These are phyloP conservation scores for Drosophila persimilis DNA, from an alignment of 1,140 invertebrate species.

Conservation along the genomic window DNA sequence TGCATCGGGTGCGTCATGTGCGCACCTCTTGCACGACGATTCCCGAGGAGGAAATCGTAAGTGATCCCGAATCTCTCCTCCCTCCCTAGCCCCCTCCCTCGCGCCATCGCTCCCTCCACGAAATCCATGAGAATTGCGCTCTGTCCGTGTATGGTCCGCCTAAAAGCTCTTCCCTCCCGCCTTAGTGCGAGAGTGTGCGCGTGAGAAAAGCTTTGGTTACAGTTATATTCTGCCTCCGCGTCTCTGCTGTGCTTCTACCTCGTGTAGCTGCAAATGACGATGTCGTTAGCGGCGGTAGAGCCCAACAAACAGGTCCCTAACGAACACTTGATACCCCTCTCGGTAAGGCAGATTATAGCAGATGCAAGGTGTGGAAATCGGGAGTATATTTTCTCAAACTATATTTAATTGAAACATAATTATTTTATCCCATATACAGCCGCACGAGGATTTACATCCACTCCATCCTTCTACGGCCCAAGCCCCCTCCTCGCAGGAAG, in stretches of 20 bases:
- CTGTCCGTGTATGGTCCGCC: slow-evolving; percentile 8
- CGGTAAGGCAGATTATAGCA: neutral
- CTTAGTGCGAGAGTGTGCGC: slow-evolving; percentile 43
- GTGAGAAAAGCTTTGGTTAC: slow-evolving; percentile 47
- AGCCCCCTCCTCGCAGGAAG: too few species aligned
- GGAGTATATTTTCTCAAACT: too few species aligned
- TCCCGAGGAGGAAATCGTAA: slow-evolving; percentile 79
- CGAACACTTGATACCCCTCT: neutral
- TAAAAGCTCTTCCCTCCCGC: slow-evolving; percentile 31
- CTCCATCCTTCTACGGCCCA: too few species aligned
- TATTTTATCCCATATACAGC: too few species aligned
- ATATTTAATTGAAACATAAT: neutral
- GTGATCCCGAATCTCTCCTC: slow-evolving; percentile 35
- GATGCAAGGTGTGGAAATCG: too few species aligned
- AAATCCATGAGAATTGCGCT: slow-evolving; percentile 15
- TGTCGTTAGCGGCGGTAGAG: slow-evolving; percentile 2
- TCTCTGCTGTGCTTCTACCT: slow-evolving; percentile 8
- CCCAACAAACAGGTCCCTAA: neutral
- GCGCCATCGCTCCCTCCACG: slow-evolving; percentile 10
- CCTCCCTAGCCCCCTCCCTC: neutral
- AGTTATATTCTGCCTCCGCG: neutral
- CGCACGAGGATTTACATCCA: too few species aligned
- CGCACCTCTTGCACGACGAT: slow-evolving; percentile 79
- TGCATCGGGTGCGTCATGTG: slow-evolving; percentile 73
- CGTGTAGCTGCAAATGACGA: slow-evolving; percentile 23